phyloP scores from a whole-genome alignment of 2,888 invertebrate species.

The Polyommatus icarus region DNA sequence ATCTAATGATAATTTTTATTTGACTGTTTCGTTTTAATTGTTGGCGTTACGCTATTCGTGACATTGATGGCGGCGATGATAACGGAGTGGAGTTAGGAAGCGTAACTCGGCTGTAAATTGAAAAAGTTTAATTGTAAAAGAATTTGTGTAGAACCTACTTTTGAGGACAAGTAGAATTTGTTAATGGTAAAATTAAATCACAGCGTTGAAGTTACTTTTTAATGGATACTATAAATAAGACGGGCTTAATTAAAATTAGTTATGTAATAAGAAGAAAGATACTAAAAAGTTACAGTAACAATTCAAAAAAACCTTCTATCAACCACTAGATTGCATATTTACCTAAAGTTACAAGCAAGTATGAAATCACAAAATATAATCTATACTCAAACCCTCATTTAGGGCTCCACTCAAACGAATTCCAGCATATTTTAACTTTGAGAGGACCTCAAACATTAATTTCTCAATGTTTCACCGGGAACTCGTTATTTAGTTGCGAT shows the following conservation, averaged over 20 bases:
- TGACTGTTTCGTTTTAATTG: conserved; percentile 26
- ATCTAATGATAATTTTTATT: conserved; percentile 29
- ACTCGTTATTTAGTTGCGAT: conserved; percentile 20
- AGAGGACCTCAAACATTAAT: conserved; percentile 36
- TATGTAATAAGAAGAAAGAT: too few species aligned
- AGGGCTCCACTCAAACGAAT: not conserved
- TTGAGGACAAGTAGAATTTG: conserved; percentile 27
- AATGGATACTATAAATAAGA: too few species aligned
- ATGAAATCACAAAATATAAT: not conserved
- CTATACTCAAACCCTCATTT: not conserved
- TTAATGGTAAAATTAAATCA: too few species aligned
- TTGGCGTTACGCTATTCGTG: conserved; percentile 19
- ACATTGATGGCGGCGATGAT: not conserved
- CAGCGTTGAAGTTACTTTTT: too few species aligned
- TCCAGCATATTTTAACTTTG: conserved; percentile 39
- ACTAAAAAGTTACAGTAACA: too few species aligned
- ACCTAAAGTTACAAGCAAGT: not conserved
- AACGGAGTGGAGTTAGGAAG: conserved; percentile 1
- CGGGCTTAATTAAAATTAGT: too few species aligned
- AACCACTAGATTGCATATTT: not conserved
- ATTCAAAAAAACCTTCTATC: too few species aligned
- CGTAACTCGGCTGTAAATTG: not conserved
- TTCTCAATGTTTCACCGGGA: conserved; percentile 8
- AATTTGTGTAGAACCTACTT: conserved; percentile 13
- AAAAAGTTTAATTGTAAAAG: conserved; percentile 22